These are phyloP conservation scores for Disparrhopalites patrizii DNA, from an alignment of 2,888 invertebrate genomes.

Conservation along the genomic window DNA sequence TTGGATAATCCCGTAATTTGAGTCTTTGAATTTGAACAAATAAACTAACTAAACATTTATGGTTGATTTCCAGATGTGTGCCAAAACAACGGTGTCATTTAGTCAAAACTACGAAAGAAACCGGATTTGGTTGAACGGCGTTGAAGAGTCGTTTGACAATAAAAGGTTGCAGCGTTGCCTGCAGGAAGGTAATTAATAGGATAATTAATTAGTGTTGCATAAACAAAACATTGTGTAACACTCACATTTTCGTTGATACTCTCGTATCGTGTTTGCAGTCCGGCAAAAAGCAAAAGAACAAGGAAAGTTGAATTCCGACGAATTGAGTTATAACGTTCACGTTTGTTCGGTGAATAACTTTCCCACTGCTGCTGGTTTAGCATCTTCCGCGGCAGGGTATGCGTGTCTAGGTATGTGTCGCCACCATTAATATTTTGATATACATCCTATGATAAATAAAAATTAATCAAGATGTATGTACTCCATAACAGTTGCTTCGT, in stretches of 20 bases:
- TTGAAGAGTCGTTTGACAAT: constrained; percentile 68
- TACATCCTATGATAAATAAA: no score
- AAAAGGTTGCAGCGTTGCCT: constrained; percentile 72
- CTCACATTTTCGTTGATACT: not conserved
- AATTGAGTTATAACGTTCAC: constrained; percentile 55
- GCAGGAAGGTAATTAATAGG: constrained; percentile 62
- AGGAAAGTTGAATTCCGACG: constrained; percentile 50
- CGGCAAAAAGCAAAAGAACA: constrained; percentile 53
- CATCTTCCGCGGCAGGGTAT: constrained; percentile 97
- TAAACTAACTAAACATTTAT: no score
- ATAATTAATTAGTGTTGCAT: not conserved
- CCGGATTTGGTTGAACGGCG: constrained; percentile 84
- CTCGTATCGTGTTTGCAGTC: constrained; percentile 51
- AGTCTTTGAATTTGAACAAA: no score
- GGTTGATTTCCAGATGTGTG: constrained; percentile 71
- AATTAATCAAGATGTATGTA: not conserved
- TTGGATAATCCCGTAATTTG: no score
- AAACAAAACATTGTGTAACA: not conserved
- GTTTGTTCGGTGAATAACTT: constrained; percentile 93
- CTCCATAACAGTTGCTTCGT: constrained; percentile 60
- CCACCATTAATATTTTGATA: no score
- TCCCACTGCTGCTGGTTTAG: constrained; percentile 96
- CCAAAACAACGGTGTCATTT: constrained; percentile 81
- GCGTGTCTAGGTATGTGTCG: constrained; percentile 70
- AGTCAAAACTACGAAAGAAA: constrained; percentile 68